phyloP scores from a whole-genome alignment of 35 echinoderm and acorn worm genomes.

The Hemicentrotus pulcherrimus region DNA sequence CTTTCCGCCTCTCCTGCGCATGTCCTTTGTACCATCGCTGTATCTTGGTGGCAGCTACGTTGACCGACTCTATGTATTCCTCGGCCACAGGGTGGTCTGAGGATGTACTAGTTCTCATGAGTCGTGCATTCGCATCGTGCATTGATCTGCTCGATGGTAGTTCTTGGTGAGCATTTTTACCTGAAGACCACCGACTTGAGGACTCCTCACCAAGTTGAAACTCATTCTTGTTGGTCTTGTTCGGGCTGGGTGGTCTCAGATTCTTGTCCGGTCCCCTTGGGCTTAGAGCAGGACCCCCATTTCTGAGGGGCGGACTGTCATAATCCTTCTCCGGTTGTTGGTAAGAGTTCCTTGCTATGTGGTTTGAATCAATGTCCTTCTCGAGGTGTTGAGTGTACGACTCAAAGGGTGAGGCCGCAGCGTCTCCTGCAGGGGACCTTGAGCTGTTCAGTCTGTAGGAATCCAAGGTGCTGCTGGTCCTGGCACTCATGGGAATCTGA shows the following conservation, averaged over 20 bases:
- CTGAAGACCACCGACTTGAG: not conserved
- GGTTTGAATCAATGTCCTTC: slow-evolving; percentile 48
- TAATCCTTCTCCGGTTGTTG: slow-evolving; percentile 1
- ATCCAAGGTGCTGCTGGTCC: slow-evolving; percentile 87
- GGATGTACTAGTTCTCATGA: slow-evolving; percentile 28
- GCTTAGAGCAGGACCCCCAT: not conserved
- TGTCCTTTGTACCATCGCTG: slow-evolving; percentile 76
- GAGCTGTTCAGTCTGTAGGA: slow-evolving; percentile 69
- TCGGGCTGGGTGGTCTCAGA: slow-evolving; percentile 57
- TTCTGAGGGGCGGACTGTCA: slow-evolving; percentile 29
- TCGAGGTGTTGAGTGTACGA: slow-evolving; percentile 36
- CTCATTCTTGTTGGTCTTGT: slow-evolving; percentile 51
- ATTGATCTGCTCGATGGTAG: not conserved
- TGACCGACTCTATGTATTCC: slow-evolving; percentile 85
- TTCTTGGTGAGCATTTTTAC: not conserved
- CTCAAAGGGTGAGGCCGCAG: slow-evolving; percentile 35
- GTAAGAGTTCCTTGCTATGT: slow-evolving; percentile 59
- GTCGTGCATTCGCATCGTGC: not conserved
- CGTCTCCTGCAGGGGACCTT: slow-evolving; percentile 40
- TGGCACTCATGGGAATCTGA: slow-evolving; percentile 83
- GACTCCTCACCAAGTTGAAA: slow-evolving; percentile 33
- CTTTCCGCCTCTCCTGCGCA: slow-evolving; percentile 38
- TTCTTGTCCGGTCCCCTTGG: slow-evolving; percentile 44
- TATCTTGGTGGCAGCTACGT: slow-evolving; percentile 79
- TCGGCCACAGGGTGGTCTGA: slow-evolving; percentile 77